phyloP scores from a whole-genome alignment of 1,140 invertebrate genomes.

The Ylistrum balloti region DNA sequence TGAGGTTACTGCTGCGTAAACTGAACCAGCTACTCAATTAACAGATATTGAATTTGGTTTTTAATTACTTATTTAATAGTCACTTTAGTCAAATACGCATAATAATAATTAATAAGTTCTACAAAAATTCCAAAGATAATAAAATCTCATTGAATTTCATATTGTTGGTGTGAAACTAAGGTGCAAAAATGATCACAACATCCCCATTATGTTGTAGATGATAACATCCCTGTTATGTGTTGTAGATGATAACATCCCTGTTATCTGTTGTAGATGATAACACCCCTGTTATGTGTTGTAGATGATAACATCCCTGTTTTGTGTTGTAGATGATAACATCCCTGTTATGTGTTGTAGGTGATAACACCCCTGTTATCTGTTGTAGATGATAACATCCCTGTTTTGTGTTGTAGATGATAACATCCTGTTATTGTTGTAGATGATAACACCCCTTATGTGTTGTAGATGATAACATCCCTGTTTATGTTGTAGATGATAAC shows the following conservation, averaged over 20 bases:
- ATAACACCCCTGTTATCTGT: background rate
- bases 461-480: slow-evolving; percentile 67
- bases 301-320: slow-evolving; percentile 72
- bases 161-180: too few species aligned
- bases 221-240: background rate
- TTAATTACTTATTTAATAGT: too few species aligned
- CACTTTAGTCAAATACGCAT: too few species aligned
- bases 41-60: too few species aligned
- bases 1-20: too few species aligned
- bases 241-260: background rate
- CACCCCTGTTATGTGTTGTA: slow-evolving; percentile 54
- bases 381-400: background rate
- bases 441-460: slow-evolving; percentile 18
- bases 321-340: background rate
- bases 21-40: too few species aligned
- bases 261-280: background rate
- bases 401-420: background rate
- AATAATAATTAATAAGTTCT: too few species aligned
- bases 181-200: background rate
- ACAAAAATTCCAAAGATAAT: too few species aligned
- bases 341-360: background rate
- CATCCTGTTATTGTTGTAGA: background rate
- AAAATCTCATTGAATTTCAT: too few species aligned
- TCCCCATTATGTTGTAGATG: background rate
- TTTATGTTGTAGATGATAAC: background rate